phyloP scores from a whole-genome alignment of 2,113 vertebrate genomes.

The Hystrix cristata region DNA sequence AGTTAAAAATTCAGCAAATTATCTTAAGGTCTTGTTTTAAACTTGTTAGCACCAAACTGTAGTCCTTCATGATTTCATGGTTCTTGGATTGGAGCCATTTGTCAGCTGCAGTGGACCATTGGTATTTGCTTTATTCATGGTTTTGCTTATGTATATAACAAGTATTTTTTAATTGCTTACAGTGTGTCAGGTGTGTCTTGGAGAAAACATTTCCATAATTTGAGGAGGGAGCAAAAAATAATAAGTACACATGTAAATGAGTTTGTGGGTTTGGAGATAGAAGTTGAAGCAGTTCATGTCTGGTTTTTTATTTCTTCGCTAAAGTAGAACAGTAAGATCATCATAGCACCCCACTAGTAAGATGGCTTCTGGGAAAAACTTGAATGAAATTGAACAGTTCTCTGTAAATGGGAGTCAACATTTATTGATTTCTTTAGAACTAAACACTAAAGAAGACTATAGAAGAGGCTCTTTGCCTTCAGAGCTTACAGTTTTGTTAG shows the following conservation, averaged over 20 bases:
- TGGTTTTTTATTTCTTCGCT: slow-evolving; percentile 42
- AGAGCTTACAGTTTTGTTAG: slow-evolving; percentile 38
- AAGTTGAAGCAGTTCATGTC: background rate
- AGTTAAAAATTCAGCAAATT: background rate
- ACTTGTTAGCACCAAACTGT: slow-evolving; percentile 8
- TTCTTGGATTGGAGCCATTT: slow-evolving; percentile 54
- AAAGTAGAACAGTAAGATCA: background rate
- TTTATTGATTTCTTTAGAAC: slow-evolving; percentile 34
- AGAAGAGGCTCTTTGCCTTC: background rate
- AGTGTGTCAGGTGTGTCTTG: background rate
- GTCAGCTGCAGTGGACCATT: background rate
- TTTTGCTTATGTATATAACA: slow-evolving; percentile 21
- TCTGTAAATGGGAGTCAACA: background rate
- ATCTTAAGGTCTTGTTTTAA: slow-evolving; percentile 33
- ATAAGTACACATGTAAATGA: background rate
- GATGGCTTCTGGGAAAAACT: slow-evolving; percentile 14
- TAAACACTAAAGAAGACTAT: background rate
- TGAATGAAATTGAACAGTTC: slow-evolving; percentile 36
- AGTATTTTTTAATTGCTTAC: slow-evolving; percentile 13
- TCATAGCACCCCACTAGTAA: background rate
- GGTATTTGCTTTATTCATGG: background rate
- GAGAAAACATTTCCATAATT: slow-evolving; percentile 45
- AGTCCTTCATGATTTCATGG: slow-evolving; percentile 16
- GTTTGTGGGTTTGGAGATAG: slow-evolving; percentile 23
- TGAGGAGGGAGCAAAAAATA: slow-evolving; percentile 36